phyloP scores from a whole-genome alignment of 2,113 vertebrate species.

The Dromiciops gliroides region DNA sequence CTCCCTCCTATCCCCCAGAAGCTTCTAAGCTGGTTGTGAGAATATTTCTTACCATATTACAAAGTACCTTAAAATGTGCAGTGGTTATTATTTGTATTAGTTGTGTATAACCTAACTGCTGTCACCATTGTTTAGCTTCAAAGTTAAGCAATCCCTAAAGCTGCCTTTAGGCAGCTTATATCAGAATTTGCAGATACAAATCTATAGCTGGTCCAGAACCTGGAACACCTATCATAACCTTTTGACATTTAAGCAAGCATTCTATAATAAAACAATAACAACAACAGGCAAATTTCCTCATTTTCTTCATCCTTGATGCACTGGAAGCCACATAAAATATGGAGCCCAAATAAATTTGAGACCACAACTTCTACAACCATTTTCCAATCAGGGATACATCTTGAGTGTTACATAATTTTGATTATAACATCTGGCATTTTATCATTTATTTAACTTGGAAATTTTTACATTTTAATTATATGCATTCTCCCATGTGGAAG shows the following conservation, averaged over 20 bases:
- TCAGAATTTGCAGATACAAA: background rate
- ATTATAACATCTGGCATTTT: constrained; percentile 71
- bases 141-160: background rate
- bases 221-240: background rate
- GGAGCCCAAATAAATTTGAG: constrained; percentile 67
- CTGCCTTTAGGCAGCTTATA: background rate
- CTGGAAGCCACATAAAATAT: background rate
- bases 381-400: constrained; percentile 30
- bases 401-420: constrained; percentile 27
- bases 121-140: background rate
- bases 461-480: constrained; percentile 63
- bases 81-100: background rate
- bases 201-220: background rate
- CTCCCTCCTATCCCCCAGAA: background rate
- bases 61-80: background rate
- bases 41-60: background rate
- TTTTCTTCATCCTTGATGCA: background rate
- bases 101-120: background rate
- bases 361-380: constrained; percentile 28
- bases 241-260: background rate
- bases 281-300: background rate
- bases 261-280: background rate
- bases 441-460: constrained; percentile 64
- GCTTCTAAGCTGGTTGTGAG: background rate
- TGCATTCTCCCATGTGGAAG: constrained; percentile 47